Base-by-base conservation (phyloP, 2,797 vertebrate genomes). In the Periophthalmus magnuspinnatus region DNA sequence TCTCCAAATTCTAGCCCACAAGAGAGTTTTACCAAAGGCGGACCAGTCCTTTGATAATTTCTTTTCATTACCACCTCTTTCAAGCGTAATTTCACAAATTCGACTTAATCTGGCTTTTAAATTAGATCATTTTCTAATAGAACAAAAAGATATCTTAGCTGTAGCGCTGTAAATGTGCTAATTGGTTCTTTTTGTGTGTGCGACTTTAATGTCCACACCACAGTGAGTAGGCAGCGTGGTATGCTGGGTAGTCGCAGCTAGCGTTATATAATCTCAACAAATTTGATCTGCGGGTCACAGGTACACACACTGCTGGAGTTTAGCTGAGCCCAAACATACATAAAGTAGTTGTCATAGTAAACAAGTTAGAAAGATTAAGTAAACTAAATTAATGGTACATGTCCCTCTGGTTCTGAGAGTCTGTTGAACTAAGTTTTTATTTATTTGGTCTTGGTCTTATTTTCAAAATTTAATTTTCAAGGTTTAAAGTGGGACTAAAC, bases 141-240 rank as follows among this genome's bases (percentile, higher is more conserved):
- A 75, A 66, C 41, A 77, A 62, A 64, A 45, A 54, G 5, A 55
- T 21, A 65, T 34, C 3, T 5, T 52, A 9, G 58, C 19, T 16
- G 22, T 32, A 33, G 61, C 58, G 61, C 3, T 52, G 55, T 56
- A 61, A 48, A 59, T 76, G 70, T 79, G 78, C 69, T 56, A 65
- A 70, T 76, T 52, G 61, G 22, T 57, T 57, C 38, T 41, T 74
- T 36, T 0, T 47, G 19, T 58, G 6, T 64, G 41, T 65, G 58
- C 69, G 75, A 76, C 79, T 81, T 84, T 82, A 80, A 74, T 70
- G 65, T 80, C 76, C 74, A 73, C 71, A 10, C 67, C 48, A 72
- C 71, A 57, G 69, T 21, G 75, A 74, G 63, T 17, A 36, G 54
- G 67, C 70, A 48, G 59, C 47, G 71, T 22, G 13, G 60, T 81